phyloP scores from a whole-genome alignment of 2,888 invertebrate genomes.

The Seira ritae region DNA sequence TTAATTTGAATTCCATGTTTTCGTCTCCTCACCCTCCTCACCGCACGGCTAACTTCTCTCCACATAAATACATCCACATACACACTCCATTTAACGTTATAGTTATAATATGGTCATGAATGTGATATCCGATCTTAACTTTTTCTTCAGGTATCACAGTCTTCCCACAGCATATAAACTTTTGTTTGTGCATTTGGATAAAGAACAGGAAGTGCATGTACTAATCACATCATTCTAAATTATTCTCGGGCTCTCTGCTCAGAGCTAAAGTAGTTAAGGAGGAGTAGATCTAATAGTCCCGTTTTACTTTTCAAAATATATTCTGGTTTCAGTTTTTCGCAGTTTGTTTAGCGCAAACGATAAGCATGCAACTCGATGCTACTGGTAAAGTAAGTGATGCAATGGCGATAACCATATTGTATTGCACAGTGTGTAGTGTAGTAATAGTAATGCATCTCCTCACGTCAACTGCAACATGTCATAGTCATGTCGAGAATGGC shows the following conservation, averaged over 20 bases:
- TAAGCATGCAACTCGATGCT: too few species aligned
- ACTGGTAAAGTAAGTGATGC: neutral
- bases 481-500: conserved; percentile 56
- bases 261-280: neutral
- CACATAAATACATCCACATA: too few species aligned
- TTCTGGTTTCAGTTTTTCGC: neutral
- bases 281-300: neutral
- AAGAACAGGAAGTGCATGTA: conserved; percentile 39
- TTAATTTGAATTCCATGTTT: too few species aligned
- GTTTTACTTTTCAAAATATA: neutral
- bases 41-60: too few species aligned
- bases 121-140: conserved; percentile 16
- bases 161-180: neutral
- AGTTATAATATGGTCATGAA: neutral
- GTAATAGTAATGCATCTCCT: neutral
- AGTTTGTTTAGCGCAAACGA: neutral
- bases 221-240: neutral
- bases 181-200: neutral
- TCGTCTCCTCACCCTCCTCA: too few species aligned
- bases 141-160: too few species aligned
- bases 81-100: neutral
- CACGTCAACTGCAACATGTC: conserved; percentile 18
- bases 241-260: neutral
- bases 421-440: neutral
- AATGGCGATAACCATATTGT: neutral